Percentiles rank a stretch among this genome's conserved stretches.
Evolutionary conservation across 1,140 invertebrate genomes (phyloP).

Genomic region (Lepidurus packardi): DNA sequence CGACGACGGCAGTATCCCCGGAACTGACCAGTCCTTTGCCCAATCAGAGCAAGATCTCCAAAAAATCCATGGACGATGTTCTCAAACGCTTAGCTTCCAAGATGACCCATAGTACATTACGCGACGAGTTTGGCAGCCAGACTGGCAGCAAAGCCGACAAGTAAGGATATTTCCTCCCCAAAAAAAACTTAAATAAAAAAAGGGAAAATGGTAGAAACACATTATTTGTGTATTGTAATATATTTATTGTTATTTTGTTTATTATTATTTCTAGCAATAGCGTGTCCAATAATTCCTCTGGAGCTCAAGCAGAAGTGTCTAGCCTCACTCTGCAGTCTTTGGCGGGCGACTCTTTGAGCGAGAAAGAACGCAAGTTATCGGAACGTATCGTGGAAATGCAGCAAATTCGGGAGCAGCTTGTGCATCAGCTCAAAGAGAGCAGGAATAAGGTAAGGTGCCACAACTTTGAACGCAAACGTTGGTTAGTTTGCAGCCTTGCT

Average conservation of each 20-base stretch:
- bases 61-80: conserved; percentile 72
- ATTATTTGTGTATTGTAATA: too few species aligned
- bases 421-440: conserved; percentile 55
- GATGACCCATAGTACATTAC: conserved; percentile 61
- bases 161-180: neutral
- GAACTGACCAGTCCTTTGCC: neutral
- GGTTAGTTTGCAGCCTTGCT: too few species aligned
- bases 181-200: neutral
- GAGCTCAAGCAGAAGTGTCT: conserved; percentile 37
- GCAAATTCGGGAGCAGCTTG: conserved; percentile 66
- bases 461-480: neutral
- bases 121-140: conserved; percentile 46
- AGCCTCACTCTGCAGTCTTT: conserved; percentile 46
- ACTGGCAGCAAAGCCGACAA: conserved; percentile 35
- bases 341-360: conserved; percentile 58
- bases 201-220: neutral
- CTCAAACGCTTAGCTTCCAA: conserved; percentile 74
- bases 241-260: neutral
- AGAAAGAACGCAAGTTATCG: conserved; percentile 68
- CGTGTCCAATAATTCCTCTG: conserved; percentile 46
- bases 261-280: conserved; percentile 39
- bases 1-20: neutral
- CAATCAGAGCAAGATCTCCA: conserved; percentile 26
- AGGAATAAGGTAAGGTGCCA: conserved; percentile 9
- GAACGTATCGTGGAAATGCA: conserved; percentile 78